Evolutionary conservation across 2,113 vertebrate genomes (phyloP).

Genomic region (Ciconia maguari): DNA sequence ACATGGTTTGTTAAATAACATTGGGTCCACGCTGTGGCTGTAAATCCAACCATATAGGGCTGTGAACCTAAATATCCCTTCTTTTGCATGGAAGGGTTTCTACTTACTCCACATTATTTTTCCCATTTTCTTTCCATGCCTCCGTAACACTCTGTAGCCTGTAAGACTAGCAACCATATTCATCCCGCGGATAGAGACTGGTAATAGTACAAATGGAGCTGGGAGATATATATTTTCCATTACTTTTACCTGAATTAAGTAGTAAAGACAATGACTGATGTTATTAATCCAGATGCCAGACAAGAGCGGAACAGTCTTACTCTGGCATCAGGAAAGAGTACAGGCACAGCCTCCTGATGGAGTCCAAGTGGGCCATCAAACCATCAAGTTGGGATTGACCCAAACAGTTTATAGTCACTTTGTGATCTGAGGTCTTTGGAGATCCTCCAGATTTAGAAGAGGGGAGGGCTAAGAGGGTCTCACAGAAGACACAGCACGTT

Average conservation of each 20-base stretch:
- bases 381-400: background rate
- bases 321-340: background rate
- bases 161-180: background rate
- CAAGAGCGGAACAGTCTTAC: background rate
- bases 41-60: background rate
- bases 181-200: accelerated
- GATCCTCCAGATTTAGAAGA: background rate
- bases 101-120: background rate
- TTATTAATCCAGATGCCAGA: background rate
- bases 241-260: background rate
- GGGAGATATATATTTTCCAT: background rate
- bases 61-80: background rate
- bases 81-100: background rate
- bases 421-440: background rate
- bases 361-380: background rate
- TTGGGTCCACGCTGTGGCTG: accelerated
- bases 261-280: background rate
- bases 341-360: background rate
- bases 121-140: background rate
- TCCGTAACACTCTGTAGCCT: background rate
- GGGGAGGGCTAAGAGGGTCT: background rate
- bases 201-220: background rate
- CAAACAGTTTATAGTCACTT: background rate
- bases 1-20: background rate
- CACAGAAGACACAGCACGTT: background rate